A percentile compares a stretch with the other conserved stretches of the same genome.
phyloP scores from a whole-genome alignment of 2,888 invertebrate genomes.

The Parnassius smintheus region DNA sequence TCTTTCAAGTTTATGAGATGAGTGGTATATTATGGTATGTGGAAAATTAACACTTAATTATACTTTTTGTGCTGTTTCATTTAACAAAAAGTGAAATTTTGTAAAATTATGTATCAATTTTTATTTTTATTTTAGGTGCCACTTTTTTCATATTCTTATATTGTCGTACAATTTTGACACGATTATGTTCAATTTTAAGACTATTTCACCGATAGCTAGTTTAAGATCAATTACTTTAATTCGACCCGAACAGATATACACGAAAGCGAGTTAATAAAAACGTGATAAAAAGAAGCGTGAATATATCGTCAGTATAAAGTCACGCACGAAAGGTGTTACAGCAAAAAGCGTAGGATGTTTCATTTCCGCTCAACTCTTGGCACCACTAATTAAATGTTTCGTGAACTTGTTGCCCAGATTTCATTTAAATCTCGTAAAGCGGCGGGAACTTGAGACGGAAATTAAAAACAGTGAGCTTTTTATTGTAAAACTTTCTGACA shows the following conservation, averaged over 20 bases:
- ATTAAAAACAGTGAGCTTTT: constrained; percentile 62
- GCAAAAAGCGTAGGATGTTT: constrained; percentile 49
- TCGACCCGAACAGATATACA: too few relatives aligned
- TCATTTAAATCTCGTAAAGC: constrained; percentile 62
- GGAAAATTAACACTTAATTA: not conserved
- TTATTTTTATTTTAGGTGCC: too few relatives aligned
- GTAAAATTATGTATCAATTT: too few relatives aligned
- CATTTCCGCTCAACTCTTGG: constrained; percentile 56
- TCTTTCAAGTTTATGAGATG: constrained; percentile 29
- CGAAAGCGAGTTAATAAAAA: constrained; percentile 3
- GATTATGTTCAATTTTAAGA: constrained; percentile 7
- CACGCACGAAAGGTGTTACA: constrained; percentile 46
- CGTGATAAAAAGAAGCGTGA: constrained; percentile 26
- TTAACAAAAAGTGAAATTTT: too few relatives aligned
- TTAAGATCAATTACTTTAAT: too few relatives aligned
- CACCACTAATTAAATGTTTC: constrained; percentile 67
- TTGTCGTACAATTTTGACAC: too few relatives aligned
- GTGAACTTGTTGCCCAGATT: constrained; percentile 60
- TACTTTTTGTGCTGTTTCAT: not conserved
- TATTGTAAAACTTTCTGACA: constrained; percentile 58
- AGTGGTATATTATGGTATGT: not conserved
- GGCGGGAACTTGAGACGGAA: constrained; percentile 53
- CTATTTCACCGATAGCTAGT: not conserved
- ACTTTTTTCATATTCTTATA: too few relatives aligned
- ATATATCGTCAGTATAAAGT: constrained; percentile 38